These are phyloP conservation scores for Conomelus anceps DNA, from an alignment of 2,888 invertebrate species.

Conservation along the genomic window DNA sequence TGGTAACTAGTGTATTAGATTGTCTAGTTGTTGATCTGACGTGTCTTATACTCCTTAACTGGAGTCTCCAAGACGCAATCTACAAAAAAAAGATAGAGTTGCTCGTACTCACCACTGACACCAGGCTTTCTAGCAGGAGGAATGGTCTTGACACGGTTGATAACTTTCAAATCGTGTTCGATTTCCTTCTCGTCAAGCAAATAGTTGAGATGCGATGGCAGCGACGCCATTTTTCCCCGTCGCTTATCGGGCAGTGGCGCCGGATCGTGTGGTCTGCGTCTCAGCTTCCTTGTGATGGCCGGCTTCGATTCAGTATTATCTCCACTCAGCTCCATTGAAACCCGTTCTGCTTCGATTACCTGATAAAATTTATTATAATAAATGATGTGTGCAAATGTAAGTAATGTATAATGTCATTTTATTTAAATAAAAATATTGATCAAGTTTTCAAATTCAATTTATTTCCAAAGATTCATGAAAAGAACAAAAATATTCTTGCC, in stretches of 20 bases:
- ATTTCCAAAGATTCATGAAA: too few species aligned
- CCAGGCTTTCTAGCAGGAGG: conserved; percentile 48
- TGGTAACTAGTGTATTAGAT: too few species aligned
- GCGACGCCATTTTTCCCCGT: conserved; percentile 60
- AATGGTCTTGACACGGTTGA: conserved; percentile 52
- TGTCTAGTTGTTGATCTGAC: too few species aligned
- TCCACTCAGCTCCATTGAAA: conserved; percentile 67
- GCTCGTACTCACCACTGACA: conserved; percentile 40
- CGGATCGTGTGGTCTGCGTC: conserved; percentile 90
- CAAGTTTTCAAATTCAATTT: too few species aligned
- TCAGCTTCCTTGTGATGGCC: conserved; percentile 86
- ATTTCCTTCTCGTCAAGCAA: conserved; percentile 83
- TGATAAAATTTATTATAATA: not conserved
- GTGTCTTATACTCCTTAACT: too few species aligned
- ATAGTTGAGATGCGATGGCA: conserved; percentile 76
- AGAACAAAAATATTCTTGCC: too few species aligned
- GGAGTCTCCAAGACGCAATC: too few species aligned
- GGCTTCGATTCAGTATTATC: conserved; percentile 56
- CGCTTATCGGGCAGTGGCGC: conserved; percentile 75
- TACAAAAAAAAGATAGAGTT: too few species aligned
- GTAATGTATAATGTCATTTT: too few species aligned
- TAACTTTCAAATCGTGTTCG: conserved; percentile 74
- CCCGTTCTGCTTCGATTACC: conserved; percentile 72
- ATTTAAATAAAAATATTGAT: too few species aligned
- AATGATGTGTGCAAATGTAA: too few species aligned